Evolutionary conservation across 2,113 vertebrate genomes (phyloP), one percentile per base, ranked within the genome.

Genomic region (Morone saxatilis): DNA sequence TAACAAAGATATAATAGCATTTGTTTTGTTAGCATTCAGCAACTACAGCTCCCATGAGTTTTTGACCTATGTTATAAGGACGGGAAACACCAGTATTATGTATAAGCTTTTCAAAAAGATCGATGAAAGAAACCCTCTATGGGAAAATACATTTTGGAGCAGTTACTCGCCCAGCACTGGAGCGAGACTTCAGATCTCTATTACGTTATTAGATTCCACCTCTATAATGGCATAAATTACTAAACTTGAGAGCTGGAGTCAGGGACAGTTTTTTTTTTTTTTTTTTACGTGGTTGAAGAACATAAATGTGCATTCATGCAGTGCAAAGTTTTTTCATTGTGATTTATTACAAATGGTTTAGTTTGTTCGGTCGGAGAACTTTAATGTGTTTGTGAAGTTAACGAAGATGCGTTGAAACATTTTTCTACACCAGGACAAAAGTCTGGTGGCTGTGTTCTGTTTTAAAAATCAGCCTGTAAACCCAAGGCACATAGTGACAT

Each of bases 401-500:
- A 59, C 5, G 0, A 51, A 31, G 17, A 38, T 43, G 36, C 7
- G 2, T 5, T 38, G 13, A 61, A 38, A 54, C 19, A 19, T 63
- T 71, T 63, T 17, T 36, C 5, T 8, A 2, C 11, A 38, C 25
- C 6, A 31, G n/a, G 17, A 65, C 48, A 22, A 0, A 20, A 1
- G 41, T 66, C 8, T 40, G 14, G 10, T n/a, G 5, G 13, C 43
- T 25, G 2, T 25, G 2, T 38, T 47, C 75, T 38, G 8, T 72
- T 54, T 31, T n/a, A 48, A 22, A 65, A 48, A 62, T 74, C 57
- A 19, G 57, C 19, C 5, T 59, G 63, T 43, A 70, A 78, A 80
- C 62, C 31, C 13, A 65, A 70, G 54, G 50, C 74, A 71, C 77
- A 80, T 2, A 6, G 41, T 76, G 69, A 57, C 80, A 86, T 88